These are phyloP conservation scores for Cephalotes varians DNA, from an alignment of 2,888 invertebrate species.

Conservation along the genomic window DNA sequence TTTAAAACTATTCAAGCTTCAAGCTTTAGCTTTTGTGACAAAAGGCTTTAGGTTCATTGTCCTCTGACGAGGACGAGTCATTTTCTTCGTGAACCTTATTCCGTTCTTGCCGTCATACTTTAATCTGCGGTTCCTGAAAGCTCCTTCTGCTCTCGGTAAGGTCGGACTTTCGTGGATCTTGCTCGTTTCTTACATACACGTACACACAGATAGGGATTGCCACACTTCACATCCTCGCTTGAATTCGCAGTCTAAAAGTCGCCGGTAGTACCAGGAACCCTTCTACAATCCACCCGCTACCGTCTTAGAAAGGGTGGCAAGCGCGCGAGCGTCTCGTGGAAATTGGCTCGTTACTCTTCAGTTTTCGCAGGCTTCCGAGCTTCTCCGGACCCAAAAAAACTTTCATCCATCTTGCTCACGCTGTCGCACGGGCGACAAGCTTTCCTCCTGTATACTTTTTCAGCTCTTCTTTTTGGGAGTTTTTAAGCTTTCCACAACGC, in stretches of 20 bases:
- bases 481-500: constrained; percentile 23
- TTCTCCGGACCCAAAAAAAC: constrained; percentile 64
- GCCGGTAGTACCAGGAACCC: neutral
- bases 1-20: neutral
- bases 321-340: constrained; percentile 60
- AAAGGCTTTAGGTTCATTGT: constrained; percentile 16
- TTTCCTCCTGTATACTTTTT: constrained; percentile 59
- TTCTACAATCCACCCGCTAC: neutral
- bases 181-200: neutral
- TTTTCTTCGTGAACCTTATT: constrained; percentile 23
- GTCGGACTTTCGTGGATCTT: constrained; percentile 42
- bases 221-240: neutral
- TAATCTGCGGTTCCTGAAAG: constrained; percentile 41
- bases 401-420: constrained; percentile 70
- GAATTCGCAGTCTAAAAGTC: constrained; percentile 41
- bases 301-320: constrained; percentile 5
- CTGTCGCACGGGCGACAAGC: constrained; percentile 71
- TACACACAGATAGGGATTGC: neutral
- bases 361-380: constrained; percentile 67
- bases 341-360: constrained; percentile 75
- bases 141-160: constrained; percentile 8
- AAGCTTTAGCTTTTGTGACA: constrained; percentile 1
- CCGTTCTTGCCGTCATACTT: constrained; percentile 48
- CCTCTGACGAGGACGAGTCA: constrained; percentile 16
- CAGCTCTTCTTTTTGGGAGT: constrained; percentile 20